A percentile compares a stretch with the other conserved stretches of the same genome.
These are phyloP conservation scores for Frankliniella fusca DNA, from an alignment of 2,888 invertebrate genomes.

Conservation along the genomic window DNA sequence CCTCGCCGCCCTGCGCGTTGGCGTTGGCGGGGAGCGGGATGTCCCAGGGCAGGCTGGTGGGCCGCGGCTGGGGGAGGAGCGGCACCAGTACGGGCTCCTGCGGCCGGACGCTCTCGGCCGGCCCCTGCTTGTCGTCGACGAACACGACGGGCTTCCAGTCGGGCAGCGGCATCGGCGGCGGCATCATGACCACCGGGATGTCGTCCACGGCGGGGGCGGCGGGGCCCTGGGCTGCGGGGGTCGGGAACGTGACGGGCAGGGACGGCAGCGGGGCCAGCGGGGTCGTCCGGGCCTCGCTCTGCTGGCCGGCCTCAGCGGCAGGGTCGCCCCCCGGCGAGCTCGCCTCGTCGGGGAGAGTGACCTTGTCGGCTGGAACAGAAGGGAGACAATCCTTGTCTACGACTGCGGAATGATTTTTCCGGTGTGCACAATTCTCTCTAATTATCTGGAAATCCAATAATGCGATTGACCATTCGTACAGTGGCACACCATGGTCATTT, in stretches of 20 bases:
- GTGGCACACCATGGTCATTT: too few relatives aligned
- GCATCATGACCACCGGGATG: not conserved
- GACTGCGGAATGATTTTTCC: too few relatives aligned
- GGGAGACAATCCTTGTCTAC: too few relatives aligned
- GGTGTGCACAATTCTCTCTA: too few relatives aligned
- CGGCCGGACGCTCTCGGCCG: not conserved
- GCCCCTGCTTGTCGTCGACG: not conserved
- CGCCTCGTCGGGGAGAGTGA: too few relatives aligned
- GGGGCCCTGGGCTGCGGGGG: not conserved
- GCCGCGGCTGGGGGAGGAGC: not conserved
- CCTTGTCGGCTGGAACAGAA: too few relatives aligned
- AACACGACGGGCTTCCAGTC: conserved; percentile 19
- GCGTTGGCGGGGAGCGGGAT: not conserved
- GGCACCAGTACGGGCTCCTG: not conserved
- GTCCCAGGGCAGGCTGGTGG: too few relatives aligned
- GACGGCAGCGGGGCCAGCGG: not conserved
- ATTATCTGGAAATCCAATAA: too few relatives aligned
- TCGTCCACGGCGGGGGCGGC: not conserved
- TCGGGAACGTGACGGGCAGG: not conserved
- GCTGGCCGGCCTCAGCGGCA: not conserved
- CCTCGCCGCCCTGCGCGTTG: not conserved
- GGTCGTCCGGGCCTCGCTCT: not conserved
- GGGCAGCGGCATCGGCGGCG: conserved; percentile 7
- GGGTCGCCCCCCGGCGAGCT: too few relatives aligned
- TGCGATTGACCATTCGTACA: too few relatives aligned